Conservation (phyloP, 2,888 invertebrate species). For the Phania funesta region DNA sequence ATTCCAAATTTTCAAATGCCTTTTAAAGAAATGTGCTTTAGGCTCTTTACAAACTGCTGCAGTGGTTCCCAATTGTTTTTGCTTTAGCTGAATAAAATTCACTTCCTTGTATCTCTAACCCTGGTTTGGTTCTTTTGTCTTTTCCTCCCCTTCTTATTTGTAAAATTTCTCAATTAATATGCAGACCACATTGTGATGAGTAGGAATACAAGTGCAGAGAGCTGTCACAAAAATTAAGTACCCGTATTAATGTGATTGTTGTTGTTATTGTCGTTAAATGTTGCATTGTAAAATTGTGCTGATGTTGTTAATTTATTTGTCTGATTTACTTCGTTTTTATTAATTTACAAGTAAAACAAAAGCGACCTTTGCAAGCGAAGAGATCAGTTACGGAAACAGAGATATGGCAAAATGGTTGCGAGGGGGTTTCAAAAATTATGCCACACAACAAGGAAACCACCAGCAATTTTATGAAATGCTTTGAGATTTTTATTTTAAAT, state of each 20-base stretch:
- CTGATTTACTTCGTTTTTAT: background rate
- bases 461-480: no score
- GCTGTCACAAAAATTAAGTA: background rate
- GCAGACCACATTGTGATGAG: constrained; percentile 42
- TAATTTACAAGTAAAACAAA: constrained; percentile 5
- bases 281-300: constrained; percentile 28
- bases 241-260: constrained; percentile 25
- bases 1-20: background rate
- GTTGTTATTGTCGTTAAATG: constrained; percentile 25
- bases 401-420: background rate
- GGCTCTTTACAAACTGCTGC: background rate
- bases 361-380: constrained; percentile 38
- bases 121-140: background rate
- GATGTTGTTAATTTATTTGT: constrained; percentile 30
- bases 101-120: constrained; percentile 40
- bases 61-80: constrained; percentile 27
- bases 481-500: no score
- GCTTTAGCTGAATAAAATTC: background rate
- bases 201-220: constrained; percentile 3
- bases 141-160: background rate
- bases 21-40: constrained; percentile 1
- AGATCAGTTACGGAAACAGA: background rate
- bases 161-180: constrained; percentile 37
- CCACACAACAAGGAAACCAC: background rate
- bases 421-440: background rate